Evolutionary conservation across 37 sponge, comb jelly and placozoan species (phyloP), one percentile per base, ranked within the genome.

Genomic region (Aphrocallistes beatrix): DNA sequence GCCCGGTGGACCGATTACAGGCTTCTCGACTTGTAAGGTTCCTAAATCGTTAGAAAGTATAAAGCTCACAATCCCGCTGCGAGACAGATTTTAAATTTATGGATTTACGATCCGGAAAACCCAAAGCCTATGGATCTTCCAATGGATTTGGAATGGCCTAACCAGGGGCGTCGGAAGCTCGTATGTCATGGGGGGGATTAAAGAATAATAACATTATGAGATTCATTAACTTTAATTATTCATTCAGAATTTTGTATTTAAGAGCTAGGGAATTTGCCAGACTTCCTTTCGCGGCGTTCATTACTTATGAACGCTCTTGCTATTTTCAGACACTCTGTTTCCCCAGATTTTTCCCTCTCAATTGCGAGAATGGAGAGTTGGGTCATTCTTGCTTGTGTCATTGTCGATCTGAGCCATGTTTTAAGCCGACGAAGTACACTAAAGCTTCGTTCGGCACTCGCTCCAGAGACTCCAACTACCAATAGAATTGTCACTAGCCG

Each of bases 261-360:
- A 60, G 75, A 60, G 75, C 21, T 60, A 25, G 25, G 75, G 75
- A 60, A 60, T 25, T 60, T 28, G 10, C 75, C 8, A 6, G n/a
- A 60, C 75, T 60, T 60, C 75, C 75, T 60, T 42, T 60, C 75
- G n/a, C 75, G 21, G 21, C 34, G 75, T 60, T 60, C 75, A 60
- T 21, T 60, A 28, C n/a, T 60, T 60, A 60, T 60, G 75, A 60
- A 60, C 75, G 75, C 75, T 60, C 21, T 60, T 60, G 75, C 75
- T 60, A 60, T 60, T 28, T 60, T 60, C 8, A 60, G 8, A 28
- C 75, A 32, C 28, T 60, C 75, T 60, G 34, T 60, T 28, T 60
- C 75, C 25, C 3, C 75, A 60, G 75, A 60, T 60, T 60, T 60
- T 6, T 13, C 75, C 75, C n/a, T 60, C 75, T 60, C 75, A 28